phyloP scores from a whole-genome alignment of 2,888 invertebrate genomes.

The Calameuta pallipes region DNA sequence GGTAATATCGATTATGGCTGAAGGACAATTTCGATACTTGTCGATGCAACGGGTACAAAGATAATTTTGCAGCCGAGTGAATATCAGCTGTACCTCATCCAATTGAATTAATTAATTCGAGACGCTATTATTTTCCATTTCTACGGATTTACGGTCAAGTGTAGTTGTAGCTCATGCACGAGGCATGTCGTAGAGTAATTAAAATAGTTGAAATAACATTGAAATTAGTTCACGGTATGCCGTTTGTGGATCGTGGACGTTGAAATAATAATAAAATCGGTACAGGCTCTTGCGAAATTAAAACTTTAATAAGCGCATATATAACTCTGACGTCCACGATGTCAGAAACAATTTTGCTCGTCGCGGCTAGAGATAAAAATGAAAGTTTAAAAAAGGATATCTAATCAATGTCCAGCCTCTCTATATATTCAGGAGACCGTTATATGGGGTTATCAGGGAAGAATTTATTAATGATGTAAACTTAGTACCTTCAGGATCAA shows the following conservation, averaged over 20 bases:
- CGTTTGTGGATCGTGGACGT: neutral
- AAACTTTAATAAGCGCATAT: neutral
- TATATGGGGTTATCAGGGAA: neutral
- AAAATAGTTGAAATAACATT: neutral
- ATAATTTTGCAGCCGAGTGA: neutral
- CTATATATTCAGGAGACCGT: neutral
- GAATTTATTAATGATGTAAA: neutral
- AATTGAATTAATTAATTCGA: neutral
- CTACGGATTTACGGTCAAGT: neutral
- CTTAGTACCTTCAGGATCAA: neutral
- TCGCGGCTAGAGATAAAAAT: neutral
- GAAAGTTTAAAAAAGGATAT: neutral
- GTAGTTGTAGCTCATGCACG: constrained; percentile 24
- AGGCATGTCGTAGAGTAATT: constrained; percentile 31
- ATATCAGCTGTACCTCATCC: neutral
- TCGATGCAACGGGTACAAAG: neutral
- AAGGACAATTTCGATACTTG: neutral
- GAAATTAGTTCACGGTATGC: neutral
- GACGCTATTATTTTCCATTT: neutral
- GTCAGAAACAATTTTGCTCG: neutral
- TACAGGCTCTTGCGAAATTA: no score
- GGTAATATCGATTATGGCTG: neutral
- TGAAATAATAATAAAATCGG: neutral
- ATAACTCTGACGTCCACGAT: neutral
- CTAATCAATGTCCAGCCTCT: neutral